Conservation (phyloP, 2,113 vertebrate genomes). For the Catharus bicknelli region DNA sequence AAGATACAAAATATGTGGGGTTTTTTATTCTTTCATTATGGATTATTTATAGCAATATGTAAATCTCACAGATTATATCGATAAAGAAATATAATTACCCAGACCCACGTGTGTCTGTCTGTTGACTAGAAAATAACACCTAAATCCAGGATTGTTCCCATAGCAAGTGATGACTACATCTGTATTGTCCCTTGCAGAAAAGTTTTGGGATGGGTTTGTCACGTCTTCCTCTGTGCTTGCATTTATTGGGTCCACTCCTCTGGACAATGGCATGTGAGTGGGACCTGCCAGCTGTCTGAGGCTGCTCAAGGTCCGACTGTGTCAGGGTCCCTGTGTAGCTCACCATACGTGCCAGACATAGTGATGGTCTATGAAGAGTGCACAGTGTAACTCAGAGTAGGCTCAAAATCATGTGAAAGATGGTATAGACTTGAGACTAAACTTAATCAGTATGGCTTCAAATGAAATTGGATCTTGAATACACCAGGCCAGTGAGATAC, state of each 20-base stretch:
- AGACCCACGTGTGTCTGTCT: background rate
- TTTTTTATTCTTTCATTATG: background rate
- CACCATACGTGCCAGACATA: fast-evolving
- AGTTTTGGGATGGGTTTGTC: background rate
- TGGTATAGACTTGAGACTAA: background rate
- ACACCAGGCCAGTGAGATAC: background rate
- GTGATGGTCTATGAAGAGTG: background rate
- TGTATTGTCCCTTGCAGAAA: background rate
- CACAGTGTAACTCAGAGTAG: background rate
- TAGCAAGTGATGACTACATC: background rate
- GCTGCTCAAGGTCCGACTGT: background rate
- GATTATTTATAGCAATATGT: background rate
- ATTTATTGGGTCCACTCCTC: background rate
- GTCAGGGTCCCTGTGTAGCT: background rate
- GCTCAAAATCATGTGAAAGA: background rate
- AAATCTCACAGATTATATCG: background rate
- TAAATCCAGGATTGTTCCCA: background rate
- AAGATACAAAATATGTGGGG: background rate
- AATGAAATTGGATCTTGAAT: background rate
- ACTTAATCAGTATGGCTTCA: background rate
- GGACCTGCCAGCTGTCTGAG: background rate
- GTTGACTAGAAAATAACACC: background rate
- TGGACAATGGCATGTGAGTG: background rate
- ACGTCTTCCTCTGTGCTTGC: background rate
- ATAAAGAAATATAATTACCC: background rate